Base-by-base conservation (phyloP, 1,140 invertebrate species). In the Hylyphantes graminicola region DNA sequence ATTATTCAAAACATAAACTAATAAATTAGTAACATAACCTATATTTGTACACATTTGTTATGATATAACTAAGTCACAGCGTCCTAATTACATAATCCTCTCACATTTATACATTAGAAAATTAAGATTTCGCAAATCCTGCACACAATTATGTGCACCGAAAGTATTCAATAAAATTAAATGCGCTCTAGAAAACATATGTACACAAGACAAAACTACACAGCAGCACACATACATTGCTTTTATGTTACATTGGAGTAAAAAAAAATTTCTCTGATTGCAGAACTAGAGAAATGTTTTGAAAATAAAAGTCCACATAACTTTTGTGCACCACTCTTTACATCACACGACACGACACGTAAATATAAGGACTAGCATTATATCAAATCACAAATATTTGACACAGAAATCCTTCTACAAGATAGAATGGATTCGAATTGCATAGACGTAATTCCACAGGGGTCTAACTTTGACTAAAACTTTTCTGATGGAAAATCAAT, bases 361-460 rank as follows among this genome's bases (percentile, higher is more conserved):
- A 78, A 70, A 55, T 59, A 57, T 72, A 83, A 51, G 64, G 80
- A 83, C 80, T 83, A 83, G 80, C 80, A 83, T 83, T 83, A 75
- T 74, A 55, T 83, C 55, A 83, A 83, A 83, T 83, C 80, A 83
- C 80, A 83, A 59, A 83, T 74, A 65, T 83, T 83, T 83, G 80
- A 83, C 80, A 83, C 80, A 57, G 19, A 70, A 54, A 54, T 65
- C 51, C 51, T 81, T 81, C 53, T 83, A 83, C 75, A 70, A 83
- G 70, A 83, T 50, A 83, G 57, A 83, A 64, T 83, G 59, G 51
- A 65, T 74, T 57, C 61, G 19, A 63, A 80, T 54, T 67, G 51
- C 63, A 54, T 63, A 78, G 50, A 67, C n/a, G 67, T 19, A 54
- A 2, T 35, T 35, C 35, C 35, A 35, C 35, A 35, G 35, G n/a